Conservation (phyloP, 37 sponge, comb jelly and placozoan species). For the Petrosia ficiformis region DNA sequence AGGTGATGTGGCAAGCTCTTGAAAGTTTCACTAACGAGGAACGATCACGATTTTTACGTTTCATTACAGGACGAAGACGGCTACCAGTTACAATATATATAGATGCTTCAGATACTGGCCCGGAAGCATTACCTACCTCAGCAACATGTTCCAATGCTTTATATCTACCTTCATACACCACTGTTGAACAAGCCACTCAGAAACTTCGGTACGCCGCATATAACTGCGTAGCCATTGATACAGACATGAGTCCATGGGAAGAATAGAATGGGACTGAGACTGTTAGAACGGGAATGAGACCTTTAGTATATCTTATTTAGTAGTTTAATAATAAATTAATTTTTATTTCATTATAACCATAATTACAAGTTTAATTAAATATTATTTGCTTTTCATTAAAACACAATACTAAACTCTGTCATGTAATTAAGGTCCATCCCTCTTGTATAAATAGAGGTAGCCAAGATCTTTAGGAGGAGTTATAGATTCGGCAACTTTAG, state of each 20-base stretch:
- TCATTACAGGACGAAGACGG: slow-evolving; percentile 85
- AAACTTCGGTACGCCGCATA: slow-evolving; percentile 82
- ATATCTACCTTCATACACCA: slow-evolving; percentile 80
- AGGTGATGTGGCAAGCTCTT: slow-evolving; percentile 86
- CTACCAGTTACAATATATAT: slow-evolving; percentile 77
- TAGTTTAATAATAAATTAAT: background rate
- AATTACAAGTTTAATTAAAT: background rate
- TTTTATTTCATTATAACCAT: too few species aligned
- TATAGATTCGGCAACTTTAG: slow-evolving; percentile 81
- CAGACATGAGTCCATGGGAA: slow-evolving; percentile 57
- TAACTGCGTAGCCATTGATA: slow-evolving; percentile 92
- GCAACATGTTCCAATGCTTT: slow-evolving; percentile 88
- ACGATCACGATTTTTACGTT: slow-evolving; percentile 78
- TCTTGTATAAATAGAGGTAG: slow-evolving; percentile 88
- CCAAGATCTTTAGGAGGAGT: slow-evolving; percentile 76
- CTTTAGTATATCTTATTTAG: background rate
- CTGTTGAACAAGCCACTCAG: slow-evolving; percentile 69
- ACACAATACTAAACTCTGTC: background rate
- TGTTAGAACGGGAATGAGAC: background rate
- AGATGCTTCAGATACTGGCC: slow-evolving; percentile 37
- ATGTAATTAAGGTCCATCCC: too few species aligned
- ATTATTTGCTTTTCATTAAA: background rate
- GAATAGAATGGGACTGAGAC: background rate
- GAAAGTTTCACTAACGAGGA: slow-evolving; percentile 83
- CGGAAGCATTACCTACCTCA: slow-evolving; percentile 71